Percentiles rank a stretch among this genome's conserved stretches.
phyloP scores from a whole-genome alignment of 2,797 vertebrate genomes.

The Hipposideros larvatus region DNA sequence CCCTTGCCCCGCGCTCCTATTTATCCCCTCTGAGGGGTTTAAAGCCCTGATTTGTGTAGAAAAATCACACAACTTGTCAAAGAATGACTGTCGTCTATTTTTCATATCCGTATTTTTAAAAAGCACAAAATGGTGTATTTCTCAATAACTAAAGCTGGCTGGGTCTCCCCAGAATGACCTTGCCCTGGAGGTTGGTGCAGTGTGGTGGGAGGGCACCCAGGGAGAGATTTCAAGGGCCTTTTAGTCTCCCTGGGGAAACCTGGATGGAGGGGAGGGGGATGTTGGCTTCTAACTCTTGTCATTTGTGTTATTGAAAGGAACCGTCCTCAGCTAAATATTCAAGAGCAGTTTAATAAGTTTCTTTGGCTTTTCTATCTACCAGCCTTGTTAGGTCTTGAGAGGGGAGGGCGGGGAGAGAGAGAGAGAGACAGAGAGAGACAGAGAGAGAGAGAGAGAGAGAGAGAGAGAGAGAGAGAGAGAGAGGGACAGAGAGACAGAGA shows the following conservation, averaged over 20 bases:
- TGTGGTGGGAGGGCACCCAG: not conserved
- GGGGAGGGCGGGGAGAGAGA: not conserved
- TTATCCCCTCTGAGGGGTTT: not conserved
- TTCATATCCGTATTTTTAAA: slow-evolving; percentile 5
- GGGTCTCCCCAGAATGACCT: not conserved
- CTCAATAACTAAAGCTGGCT: not conserved
- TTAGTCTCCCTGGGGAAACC: not conserved
- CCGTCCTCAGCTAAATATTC: not conserved
- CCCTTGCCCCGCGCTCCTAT: not conserved
- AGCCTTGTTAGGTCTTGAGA: not conserved
- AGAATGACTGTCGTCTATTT: slow-evolving; percentile 44
- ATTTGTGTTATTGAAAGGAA: not conserved
- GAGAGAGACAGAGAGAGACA: not conserved
- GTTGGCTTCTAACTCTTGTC: not conserved
- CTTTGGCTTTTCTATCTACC: not conserved
- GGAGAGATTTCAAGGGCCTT: not conserved
- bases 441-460: not conserved
- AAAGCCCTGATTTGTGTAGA: slow-evolving; percentile 56
- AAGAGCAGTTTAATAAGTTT: not conserved
- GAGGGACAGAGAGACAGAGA: not conserved
- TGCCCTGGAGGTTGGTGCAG: not conserved
- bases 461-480: too few species aligned
- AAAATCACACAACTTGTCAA: slow-evolving; percentile 28
- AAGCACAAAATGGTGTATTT: not conserved
- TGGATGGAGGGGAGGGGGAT: not conserved